Conservation (phyloP, 53 echinoderm and acorn worm genomes). For the Paelopatides confundens region DNA sequence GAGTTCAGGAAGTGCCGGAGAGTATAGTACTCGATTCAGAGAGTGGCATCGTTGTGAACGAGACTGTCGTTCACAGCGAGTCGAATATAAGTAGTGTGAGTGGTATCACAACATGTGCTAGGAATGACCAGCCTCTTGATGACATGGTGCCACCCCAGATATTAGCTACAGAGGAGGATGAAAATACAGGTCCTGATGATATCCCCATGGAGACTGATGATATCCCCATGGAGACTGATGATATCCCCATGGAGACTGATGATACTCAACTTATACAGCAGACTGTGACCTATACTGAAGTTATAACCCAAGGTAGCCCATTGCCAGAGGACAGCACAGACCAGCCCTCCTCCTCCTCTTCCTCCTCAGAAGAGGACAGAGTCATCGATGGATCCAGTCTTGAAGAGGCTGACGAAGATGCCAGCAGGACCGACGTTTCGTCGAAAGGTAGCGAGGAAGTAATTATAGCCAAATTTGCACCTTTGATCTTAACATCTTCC, state of each 20-base stretch:
- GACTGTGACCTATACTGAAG: background rate
- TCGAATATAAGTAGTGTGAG: background rate
- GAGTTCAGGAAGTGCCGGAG: slow-evolving; percentile 1
- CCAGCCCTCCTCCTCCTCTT: slow-evolving; percentile 6
- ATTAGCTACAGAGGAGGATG: slow-evolving; percentile 43
- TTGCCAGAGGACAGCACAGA: slow-evolving; percentile 2
- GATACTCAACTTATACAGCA: slow-evolving; percentile 29
- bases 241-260: slow-evolving; percentile 13
- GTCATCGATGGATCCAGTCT: slow-evolving; percentile 4
- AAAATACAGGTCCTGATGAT: slow-evolving; percentile 31
- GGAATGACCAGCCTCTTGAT: slow-evolving; percentile 35
- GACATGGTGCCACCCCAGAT: slow-evolving; percentile 43
- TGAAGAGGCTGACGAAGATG: background rate
- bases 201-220: slow-evolving; percentile 30
- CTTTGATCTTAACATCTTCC: background rate
- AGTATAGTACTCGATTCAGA: background rate
- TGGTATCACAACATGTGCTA: slow-evolving; percentile 28
- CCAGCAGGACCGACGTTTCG: background rate
- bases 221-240: slow-evolving; percentile 13
- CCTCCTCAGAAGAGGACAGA: slow-evolving; percentile 28
- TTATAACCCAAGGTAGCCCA: background rate
- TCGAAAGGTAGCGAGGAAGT: slow-evolving; percentile 15
- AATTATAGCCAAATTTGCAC: slow-evolving; percentile 45
- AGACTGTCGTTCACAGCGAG: slow-evolving; percentile 3
- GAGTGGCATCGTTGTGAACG: background rate